Conservation (phyloP, 2,113 vertebrate genomes). For the Ginglymostoma cirratum region DNA sequence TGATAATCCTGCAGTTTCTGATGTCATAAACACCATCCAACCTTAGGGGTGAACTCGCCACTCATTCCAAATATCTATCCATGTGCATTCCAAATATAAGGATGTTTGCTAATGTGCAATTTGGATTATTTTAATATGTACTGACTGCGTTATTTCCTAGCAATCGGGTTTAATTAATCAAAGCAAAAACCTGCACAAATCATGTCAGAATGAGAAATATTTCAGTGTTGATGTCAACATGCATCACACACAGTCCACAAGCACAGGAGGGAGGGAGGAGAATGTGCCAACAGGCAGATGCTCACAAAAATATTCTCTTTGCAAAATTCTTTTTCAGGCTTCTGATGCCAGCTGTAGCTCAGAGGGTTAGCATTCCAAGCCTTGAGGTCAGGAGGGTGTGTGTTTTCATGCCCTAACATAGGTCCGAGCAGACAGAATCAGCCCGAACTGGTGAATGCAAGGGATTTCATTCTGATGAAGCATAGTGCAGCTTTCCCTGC, state of each 20-base stretch:
- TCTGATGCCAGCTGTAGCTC: background rate
- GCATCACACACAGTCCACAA: background rate
- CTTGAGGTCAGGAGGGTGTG: background rate
- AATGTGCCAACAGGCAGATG: background rate
- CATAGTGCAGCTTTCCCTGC: too few relatives aligned
- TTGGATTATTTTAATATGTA: conserved; percentile 11
- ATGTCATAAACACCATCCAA: background rate
- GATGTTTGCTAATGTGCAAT: background rate
- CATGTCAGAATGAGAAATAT: background rate
- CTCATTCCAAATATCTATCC: background rate
- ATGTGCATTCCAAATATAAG: background rate
- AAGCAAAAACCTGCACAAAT: conserved; percentile 10
- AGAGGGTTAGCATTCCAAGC: background rate
- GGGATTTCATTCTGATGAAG: background rate
- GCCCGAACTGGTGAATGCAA: background rate
- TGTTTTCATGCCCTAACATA: background rate
- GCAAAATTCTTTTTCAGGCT: too few relatives aligned
- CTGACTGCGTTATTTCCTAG: conserved; percentile 13
- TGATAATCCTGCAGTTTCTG: background rate
- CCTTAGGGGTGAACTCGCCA: background rate
- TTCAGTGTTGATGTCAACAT: background rate
- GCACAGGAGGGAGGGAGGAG: too few relatives aligned
- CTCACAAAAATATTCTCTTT: background rate
- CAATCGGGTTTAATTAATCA: conserved; percentile 29
- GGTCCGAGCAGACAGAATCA: too few relatives aligned